Base-by-base conservation (phyloP, 2,888 invertebrate genomes). In the Monopis laevigella region DNA sequence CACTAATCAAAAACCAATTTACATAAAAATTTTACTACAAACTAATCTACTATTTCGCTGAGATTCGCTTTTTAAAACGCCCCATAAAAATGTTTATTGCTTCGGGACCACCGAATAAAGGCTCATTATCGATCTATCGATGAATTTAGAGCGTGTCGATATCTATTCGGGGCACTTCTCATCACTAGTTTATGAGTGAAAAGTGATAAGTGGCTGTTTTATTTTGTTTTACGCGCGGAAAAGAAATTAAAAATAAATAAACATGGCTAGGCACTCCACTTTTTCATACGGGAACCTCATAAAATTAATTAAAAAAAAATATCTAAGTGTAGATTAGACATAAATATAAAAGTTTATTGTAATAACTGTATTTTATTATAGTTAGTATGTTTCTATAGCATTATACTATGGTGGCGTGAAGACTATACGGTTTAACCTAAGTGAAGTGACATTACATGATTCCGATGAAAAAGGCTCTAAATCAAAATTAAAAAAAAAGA, bases 11-110 rank as follows among this genome's bases (percentile, higher is more conserved):
- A 59, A 51, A 49, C 50, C 43, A 42, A 47, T 50, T 52, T 52
- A 58, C 59, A 62, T 70, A 57, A 71, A 69, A 59, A 24, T 27
- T 72, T 77, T 67, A 77, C 59, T 65, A 59, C 66, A 50, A 51
- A 54, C 65, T 70, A 71, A 78, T 77, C 74, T 73, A 24, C 63
- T 69, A 65, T 70, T 77, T 78, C 54, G 77, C 77, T 58, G 57
- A 64, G 62, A 70, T 75, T 75, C 62, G 73, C 73, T 53, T 21
- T 34, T 14, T 34, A 16, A 13, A 14, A 3, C 32, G n/a, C 14
- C n/a, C 26, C 14, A 57, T 60, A 63, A 74, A 66, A 51, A 35
- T 53, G n/a, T 74, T 77, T 63, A 75, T 62, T 71, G 68, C 50
- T 54, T 40, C 52, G 60, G 62, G 71, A 69, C 50, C 54, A 39